Base-by-base conservation (phyloP, 2,797 vertebrate species). In the Coregonus sp. region DNA sequence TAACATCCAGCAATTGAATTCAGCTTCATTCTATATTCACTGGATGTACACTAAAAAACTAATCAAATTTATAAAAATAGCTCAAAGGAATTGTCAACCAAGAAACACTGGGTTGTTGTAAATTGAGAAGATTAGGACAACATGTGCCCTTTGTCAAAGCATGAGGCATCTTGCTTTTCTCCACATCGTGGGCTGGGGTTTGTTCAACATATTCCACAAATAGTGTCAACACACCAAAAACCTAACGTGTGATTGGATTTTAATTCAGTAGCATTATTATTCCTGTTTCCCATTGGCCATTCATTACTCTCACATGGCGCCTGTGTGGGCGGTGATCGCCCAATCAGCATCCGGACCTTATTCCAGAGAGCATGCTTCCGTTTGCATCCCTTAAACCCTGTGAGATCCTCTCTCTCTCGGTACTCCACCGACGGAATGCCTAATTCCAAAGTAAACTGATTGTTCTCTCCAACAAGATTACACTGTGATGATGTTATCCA, bases 371-470 rank as follows among this genome's bases (percentile, higher is more conserved):
- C 89, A 88, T 86, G 90, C 90, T 88, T 92, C 91, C 91, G 89
- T 93, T 93, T 91, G 91, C 90, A 92, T 92, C 90, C 91, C 87
- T 88, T 91, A 94, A 93, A 92, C 91, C 91, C 92, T 91, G 73
- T 85, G 91, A 92, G 92, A 67, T 91, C 87, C 84, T 91, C 87
- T 88, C 80, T 84, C 83, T 90, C 91, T 93, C 91, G 14, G 65
- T 89, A 86, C 88, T 71, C 91, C 81, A 87, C 92, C 91, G 88
- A 92, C 88, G 79, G 91, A 93, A 94, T 92, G 91, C 91, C 90
- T 93, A 93, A 93, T 94, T 93, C 92, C 91, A 93, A 93, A 94
- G 92, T 94, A 93, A 94, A 93, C 92, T 90, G 91, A 93, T 94
- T 93, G 93, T 92, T 91, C 90, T 82, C 86, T 89, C 90, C 90